Evolutionary conservation across 2,797 vertebrate genomes (phyloP).

Genomic region (Diplodus puntazzo): DNA sequence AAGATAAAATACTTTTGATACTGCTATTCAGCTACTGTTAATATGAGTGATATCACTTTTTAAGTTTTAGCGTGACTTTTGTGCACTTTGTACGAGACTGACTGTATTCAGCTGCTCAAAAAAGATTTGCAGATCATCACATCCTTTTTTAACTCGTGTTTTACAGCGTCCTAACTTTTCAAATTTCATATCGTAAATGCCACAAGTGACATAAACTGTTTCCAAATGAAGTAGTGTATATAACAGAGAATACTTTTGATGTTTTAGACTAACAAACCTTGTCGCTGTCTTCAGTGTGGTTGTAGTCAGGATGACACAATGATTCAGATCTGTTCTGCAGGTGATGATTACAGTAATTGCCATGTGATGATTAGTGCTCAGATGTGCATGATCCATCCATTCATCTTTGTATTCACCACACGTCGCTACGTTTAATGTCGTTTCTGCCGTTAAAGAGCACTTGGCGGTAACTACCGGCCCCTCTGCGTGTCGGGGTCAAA

Average conservation of each 20-base stretch:
- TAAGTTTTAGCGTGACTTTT: too few species aligned
- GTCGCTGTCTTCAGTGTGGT: neutral
- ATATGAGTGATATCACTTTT: too few species aligned
- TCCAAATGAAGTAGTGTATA: neutral
- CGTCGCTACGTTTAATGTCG: neutral
- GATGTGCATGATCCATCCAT: neutral
- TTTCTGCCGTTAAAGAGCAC: conserved; percentile 21
- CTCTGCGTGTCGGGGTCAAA: conserved; percentile 18
- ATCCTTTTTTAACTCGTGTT: too few species aligned
- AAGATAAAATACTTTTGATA: too few species aligned
- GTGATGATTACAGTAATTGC: neutral
- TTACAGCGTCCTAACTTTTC: too few species aligned
- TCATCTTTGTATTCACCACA: neutral
- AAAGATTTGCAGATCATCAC: too few species aligned
- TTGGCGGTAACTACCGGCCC: neutral
- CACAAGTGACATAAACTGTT: neutral
- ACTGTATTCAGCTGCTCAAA: too few species aligned
- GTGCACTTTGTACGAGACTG: too few species aligned
- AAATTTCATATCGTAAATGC: neutral
- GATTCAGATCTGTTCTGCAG: neutral
- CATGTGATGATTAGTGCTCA: neutral
- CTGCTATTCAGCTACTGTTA: too few species aligned
- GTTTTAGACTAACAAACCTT: neutral
- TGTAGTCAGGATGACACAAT: neutral
- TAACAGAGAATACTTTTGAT: neutral